A percentile compares a stretch with the other conserved stretches of the same genome.
Evolutionary conservation across 2,797 vertebrate genomes (phyloP).

Genomic region (Liasis olivaceus): DNA sequence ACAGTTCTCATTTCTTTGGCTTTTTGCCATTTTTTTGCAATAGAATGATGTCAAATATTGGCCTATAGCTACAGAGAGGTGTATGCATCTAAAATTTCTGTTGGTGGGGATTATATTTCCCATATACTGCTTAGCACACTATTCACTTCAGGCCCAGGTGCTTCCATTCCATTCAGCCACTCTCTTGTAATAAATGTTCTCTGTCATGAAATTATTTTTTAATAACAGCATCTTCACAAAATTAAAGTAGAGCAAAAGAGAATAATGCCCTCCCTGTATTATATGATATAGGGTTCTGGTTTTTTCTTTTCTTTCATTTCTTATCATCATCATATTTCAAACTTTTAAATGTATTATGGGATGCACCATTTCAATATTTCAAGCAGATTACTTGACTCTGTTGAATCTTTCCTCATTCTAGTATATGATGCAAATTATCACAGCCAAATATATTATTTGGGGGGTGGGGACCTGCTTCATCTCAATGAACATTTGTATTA

Average conservation of each 20-base stretch:
- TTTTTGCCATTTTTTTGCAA: slow-evolving; percentile 25
- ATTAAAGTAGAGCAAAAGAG: background rate
- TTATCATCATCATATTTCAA: background rate
- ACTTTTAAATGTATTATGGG: background rate
- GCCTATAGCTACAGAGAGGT: slow-evolving; percentile 23
- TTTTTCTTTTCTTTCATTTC: background rate
- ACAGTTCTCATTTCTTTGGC: slow-evolving; percentile 10
- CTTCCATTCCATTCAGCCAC: background rate
- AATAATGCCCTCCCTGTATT: background rate
- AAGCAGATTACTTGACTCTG: background rate
- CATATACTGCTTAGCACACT: slow-evolving; percentile 33
- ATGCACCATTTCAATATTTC: background rate
- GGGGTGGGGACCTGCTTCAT: background rate
- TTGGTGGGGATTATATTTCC: slow-evolving; percentile 28
- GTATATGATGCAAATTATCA: background rate
- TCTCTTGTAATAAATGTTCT: background rate
- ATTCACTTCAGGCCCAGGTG: slow-evolving; percentile 24
- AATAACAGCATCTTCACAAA: background rate
- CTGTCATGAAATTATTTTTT: background rate
- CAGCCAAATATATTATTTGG: background rate
- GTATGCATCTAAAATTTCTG: slow-evolving; percentile 31
- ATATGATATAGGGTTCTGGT: background rate
- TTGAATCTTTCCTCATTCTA: background rate
- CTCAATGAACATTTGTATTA: background rate
- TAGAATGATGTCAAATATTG: slow-evolving; percentile 28